Base-by-base conservation (phyloP, 2,888 invertebrate genomes). In the Dryadula phaetusa region DNA sequence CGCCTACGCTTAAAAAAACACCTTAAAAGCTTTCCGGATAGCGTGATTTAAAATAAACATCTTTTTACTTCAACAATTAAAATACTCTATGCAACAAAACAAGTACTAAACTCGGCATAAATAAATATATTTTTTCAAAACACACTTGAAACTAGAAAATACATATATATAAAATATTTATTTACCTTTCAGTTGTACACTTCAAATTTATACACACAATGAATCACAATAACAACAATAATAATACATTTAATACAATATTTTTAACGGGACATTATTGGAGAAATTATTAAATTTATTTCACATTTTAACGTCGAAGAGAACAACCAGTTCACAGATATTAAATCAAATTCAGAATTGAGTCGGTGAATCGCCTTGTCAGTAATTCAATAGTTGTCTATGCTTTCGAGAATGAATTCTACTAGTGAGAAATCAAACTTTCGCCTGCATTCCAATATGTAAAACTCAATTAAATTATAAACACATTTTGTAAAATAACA, bases 191-290 rank as follows among this genome's bases (percentile, higher is more conserved):
- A 42, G 16, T 52, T 34, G 72, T 76, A 62, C 72, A 70, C 69
- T 74, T 72, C 71, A 72, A 79, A 76, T 78, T 79, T 77, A 6
- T 18, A 61, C 28, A 25, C 42, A 58, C 46, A 34, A 64, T 40
- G n/a, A 61, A 20, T 60, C 60, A 60, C 64, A 66, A 70, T 72
- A 67, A 63, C 56, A 67, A 69, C 62, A 64, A 72, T 66, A 72
- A 69, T 72, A 67, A 74, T 52, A 67, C 77, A 82, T 82, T 79
- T 79, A 77, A 68, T 76, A 73, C 74, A 80, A 77, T 77, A 78
- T 75, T 74, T 74, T 74, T 70, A 77, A 73, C 76, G 73, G 72
- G 76, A 77, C 75, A 77, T 71, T 75, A 69, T 58, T 71, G 56
- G 61, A 77, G 61, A 77, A 76, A 77, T 72, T 75, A 78, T 77